Evolutionary conservation across 2,113 vertebrate genomes (phyloP).

Genomic region (Scatophagus argus): DNA sequence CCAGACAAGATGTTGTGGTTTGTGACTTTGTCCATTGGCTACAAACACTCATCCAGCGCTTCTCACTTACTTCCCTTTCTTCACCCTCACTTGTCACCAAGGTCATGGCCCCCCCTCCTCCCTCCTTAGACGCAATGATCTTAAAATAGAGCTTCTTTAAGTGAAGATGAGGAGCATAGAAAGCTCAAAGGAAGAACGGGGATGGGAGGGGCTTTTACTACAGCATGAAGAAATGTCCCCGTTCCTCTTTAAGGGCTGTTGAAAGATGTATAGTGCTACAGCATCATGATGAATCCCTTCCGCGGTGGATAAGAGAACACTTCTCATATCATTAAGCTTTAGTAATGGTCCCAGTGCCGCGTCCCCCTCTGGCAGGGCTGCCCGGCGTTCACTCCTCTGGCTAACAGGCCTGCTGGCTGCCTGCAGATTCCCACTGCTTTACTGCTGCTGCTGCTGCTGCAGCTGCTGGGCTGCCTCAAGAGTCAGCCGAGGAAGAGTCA

Average conservation of each 20-base stretch:
- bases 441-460: background rate
- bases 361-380: conserved; percentile 58
- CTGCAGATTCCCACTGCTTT: background rate
- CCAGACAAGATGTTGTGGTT: conserved; percentile 55
- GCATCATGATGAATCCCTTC: conserved; percentile 72
- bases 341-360: conserved; percentile 75
- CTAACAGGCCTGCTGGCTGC: conserved; percentile 58
- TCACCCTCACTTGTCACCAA: conserved; percentile 43
- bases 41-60: conserved; percentile 16
- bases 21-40: conserved; percentile 40
- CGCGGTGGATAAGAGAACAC: conserved; percentile 62
- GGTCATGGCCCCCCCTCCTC: conserved; percentile 40
- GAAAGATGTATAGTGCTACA: conserved; percentile 76
- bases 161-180: conserved; percentile 56
- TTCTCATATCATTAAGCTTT: conserved; percentile 83
- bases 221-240: conserved; percentile 66
- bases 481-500: background rate
- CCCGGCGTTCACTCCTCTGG: conserved; percentile 65
- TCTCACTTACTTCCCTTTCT: conserved; percentile 22
- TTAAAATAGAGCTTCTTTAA: conserved; percentile 72
- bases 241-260: conserved; percentile 68
- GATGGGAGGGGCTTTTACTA: conserved; percentile 53
- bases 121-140: conserved; percentile 35
- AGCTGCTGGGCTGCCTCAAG: background rate
- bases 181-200: conserved; percentile 56